phyloP scores from a whole-genome alignment of 2,888 invertebrate species.

The Bursaphelenchus okinawaensis region DNA sequence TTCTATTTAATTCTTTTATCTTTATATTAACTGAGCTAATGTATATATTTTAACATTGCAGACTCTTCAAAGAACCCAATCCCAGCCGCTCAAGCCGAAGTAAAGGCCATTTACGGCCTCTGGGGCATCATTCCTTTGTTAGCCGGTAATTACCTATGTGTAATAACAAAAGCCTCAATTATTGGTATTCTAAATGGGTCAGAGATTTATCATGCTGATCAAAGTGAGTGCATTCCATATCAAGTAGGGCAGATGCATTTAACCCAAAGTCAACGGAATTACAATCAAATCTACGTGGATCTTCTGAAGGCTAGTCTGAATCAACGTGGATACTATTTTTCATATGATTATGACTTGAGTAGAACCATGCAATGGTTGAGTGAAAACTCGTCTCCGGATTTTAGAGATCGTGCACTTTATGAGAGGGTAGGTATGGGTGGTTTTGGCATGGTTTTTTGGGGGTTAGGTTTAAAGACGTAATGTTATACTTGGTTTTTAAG shows the following conservation, averaged over 20 bases:
- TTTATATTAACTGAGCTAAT: too few species aligned
- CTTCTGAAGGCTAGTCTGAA: slow-evolving; percentile 78
- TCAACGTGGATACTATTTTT: slow-evolving; percentile 84
- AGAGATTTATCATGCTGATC: slow-evolving; percentile 44
- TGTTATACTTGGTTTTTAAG: slow-evolving; percentile 7
- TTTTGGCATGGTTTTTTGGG: background rate
- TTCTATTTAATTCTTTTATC: too few species aligned
- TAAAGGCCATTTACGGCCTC: slow-evolving; percentile 48
- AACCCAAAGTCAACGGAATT: slow-evolving; percentile 71
- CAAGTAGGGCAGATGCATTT: slow-evolving; percentile 73
- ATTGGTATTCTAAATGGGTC: slow-evolving; percentile 49
- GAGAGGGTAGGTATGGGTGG: slow-evolving; percentile 44
- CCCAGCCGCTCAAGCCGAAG: slow-evolving; percentile 42
- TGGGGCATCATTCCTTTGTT: slow-evolving; percentile 52
- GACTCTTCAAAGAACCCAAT: slow-evolving; percentile 37
- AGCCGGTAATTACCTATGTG: slow-evolving; percentile 43
- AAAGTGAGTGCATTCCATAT: slow-evolving; percentile 69
- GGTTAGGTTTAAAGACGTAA: background rate
- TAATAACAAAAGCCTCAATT: slow-evolving; percentile 42
- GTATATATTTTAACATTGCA: slow-evolving; percentile 23
- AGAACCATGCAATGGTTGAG: slow-evolving; percentile 75
- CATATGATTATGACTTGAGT: slow-evolving; percentile 85
- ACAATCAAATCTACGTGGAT: slow-evolving; percentile 76
- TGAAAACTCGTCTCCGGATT: slow-evolving; percentile 59
- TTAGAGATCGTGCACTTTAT: slow-evolving; percentile 22